Conservation (phyloP, 2,888 invertebrate genomes). For the Meta bourneti region DNA sequence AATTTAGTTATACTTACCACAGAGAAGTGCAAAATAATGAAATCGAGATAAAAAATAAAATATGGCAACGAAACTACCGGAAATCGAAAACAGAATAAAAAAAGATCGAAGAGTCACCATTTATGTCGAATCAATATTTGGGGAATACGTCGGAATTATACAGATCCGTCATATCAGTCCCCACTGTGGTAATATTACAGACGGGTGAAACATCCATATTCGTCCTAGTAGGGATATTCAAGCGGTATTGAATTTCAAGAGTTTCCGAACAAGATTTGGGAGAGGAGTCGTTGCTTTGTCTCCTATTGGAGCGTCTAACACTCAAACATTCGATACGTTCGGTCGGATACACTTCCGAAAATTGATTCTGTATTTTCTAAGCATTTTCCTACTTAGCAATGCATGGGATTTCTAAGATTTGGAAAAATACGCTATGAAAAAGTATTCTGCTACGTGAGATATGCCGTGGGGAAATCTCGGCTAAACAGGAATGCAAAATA, state of each 20-base stretch:
- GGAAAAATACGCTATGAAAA: background rate
- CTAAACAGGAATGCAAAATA: background rate
- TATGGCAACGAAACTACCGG: background rate
- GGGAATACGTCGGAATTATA: background rate
- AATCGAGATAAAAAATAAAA: background rate
- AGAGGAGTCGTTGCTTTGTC: background rate
- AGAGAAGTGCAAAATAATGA: no score
- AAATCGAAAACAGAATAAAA: background rate
- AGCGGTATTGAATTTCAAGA: constrained; percentile 6
- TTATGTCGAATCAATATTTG: background rate
- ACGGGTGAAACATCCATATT: background rate
- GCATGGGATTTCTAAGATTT: constrained; percentile 8
- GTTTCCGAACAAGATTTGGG: background rate
- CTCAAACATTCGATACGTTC: constrained; percentile 17
- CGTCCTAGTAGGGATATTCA: background rate
- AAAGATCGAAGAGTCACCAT: background rate
- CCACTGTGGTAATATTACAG: background rate
- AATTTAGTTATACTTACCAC: no score
- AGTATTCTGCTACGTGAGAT: background rate
- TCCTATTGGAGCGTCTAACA: background rate
- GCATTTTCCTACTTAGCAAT: constrained; percentile 33
- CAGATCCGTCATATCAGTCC: background rate
- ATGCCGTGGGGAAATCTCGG: constrained; percentile 23
- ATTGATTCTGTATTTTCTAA: constrained; percentile 36
- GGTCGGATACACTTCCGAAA: constrained; percentile 3